Evolutionary conservation across 2,113 vertebrate genomes (phyloP), one percentile per base, ranked within the genome.

Genomic region (Callipepla californica): DNA sequence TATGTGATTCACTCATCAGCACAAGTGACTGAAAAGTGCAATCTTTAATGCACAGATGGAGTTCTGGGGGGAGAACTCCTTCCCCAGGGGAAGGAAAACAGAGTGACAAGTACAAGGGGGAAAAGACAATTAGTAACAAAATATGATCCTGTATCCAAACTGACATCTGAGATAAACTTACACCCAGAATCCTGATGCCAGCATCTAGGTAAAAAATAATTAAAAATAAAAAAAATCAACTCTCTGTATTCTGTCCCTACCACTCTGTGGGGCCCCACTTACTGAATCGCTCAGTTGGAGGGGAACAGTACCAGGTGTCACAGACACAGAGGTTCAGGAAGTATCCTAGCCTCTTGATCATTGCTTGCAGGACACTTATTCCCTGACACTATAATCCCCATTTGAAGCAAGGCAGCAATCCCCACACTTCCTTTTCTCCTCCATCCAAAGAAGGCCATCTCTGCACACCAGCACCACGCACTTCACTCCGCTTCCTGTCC

Each of bases 1-100:
- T 83, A 26, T 6, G 9, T 26, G 58, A 91, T 63, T 55, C 85
- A 87, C 59, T 77, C 48, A 68, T 63, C 72, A 62, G 3, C 51
- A 78, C 48, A 88, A 82, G 48, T 80, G 87, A 92, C 36, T 88
- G 74, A 86, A 87, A 70, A 93, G 90, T 94, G 91, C 85, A 94
- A 80, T 40, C 45, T 42, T 72, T 57, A 66, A 80, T 6, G 20
- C 90, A 26, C 34, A 88, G 45, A 80, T 7, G 47, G 40, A 55
- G 40, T n/a, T 22, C 18, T 34, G n/a, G 34, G 45, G 11, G 34
- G 10, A 40, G 7, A 40, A 9, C 36, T 95, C 73, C 92, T 90
- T 90, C 88, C 85, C 90, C 69, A 57, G 34, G 34, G 11, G 25
- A 30, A 87, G 30, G 30, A 61, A 22, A 34, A 94, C 42, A 86